Evolutionary conservation across 2,113 vertebrate genomes (phyloP).

Genomic region (Crotophaga sulcirostris): DNA sequence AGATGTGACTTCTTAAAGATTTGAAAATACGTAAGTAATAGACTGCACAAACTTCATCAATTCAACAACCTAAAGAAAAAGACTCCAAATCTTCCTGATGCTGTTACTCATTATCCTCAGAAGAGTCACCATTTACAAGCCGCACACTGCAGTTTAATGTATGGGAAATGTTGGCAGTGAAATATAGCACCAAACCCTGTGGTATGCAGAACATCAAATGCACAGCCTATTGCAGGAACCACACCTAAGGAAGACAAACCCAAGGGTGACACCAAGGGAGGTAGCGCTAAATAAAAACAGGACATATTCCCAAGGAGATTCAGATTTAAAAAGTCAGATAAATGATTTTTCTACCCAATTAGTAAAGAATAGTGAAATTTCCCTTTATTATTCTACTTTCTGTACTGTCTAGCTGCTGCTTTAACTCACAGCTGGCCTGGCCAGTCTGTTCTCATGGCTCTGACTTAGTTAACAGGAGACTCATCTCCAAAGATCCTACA

Average conservation of each 20-base stretch:
- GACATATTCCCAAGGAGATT: background rate
- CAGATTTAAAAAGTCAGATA: background rate
- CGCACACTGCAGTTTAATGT: background rate
- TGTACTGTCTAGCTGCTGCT: background rate
- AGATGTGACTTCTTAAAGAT: background rate
- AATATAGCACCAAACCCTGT: background rate
- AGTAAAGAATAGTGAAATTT: background rate
- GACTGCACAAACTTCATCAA: background rate
- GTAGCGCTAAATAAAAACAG: background rate
- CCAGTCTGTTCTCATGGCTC: background rate
- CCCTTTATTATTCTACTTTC: background rate
- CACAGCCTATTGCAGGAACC: background rate
- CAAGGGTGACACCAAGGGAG: background rate
- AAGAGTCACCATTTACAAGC: background rate
- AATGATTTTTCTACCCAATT: background rate
- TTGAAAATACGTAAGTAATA: background rate
- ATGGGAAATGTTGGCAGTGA: background rate
- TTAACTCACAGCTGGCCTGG: background rate
- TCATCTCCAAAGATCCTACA: background rate
- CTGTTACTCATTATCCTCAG: background rate
- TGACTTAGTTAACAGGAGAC: background rate
- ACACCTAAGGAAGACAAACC: background rate
- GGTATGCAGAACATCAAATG: background rate
- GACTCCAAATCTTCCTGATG: background rate
- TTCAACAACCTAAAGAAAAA: background rate